Conservation (phyloP, 1,140 invertebrate genomes). For the Achroia grisella region DNA sequence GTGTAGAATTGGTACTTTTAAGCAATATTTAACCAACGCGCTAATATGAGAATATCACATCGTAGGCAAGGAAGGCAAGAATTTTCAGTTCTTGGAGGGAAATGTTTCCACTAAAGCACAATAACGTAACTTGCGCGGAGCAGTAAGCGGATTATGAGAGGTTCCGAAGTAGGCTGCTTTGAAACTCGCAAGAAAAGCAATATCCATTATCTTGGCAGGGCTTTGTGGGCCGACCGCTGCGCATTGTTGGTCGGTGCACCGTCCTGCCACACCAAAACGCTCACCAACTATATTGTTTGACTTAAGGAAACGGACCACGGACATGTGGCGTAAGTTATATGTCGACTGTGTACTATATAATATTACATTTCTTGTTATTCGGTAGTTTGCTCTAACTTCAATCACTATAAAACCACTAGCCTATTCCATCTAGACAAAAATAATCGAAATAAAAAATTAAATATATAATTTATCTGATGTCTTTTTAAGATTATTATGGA, state of each 20-base stretch:
- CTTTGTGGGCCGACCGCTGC: constrained; percentile 46
- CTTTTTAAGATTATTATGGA: too few relatives aligned
- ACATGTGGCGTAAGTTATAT: background rate
- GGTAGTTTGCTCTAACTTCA: too few relatives aligned
- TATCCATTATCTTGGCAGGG: constrained; percentile 62
- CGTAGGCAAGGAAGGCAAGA: constrained; percentile 29
- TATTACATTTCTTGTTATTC: too few relatives aligned
- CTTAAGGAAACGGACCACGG: constrained; percentile 7
- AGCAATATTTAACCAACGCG: constrained; percentile 7
- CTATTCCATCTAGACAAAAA: too few relatives aligned
- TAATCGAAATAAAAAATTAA: too few relatives aligned
- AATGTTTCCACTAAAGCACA: constrained; percentile 58
- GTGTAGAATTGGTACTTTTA: too few relatives aligned
- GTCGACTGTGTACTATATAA: too few relatives aligned
- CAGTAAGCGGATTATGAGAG: constrained; percentile 66
- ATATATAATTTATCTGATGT: too few relatives aligned
- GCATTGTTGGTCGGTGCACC: constrained; percentile 38
- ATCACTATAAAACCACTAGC: too few relatives aligned
- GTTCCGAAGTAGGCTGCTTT: constrained; percentile 63
- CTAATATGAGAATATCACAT: background rate
- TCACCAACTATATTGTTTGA: constrained; percentile 25
- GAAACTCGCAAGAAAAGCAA: constrained; percentile 67
- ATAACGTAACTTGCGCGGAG: constrained; percentile 51
- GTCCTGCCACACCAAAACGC: constrained; percentile 1
- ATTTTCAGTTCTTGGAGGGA: constrained; percentile 33